phyloP scores from a whole-genome alignment of 2,113 vertebrate genomes.

The Sturnira hondurensis region DNA sequence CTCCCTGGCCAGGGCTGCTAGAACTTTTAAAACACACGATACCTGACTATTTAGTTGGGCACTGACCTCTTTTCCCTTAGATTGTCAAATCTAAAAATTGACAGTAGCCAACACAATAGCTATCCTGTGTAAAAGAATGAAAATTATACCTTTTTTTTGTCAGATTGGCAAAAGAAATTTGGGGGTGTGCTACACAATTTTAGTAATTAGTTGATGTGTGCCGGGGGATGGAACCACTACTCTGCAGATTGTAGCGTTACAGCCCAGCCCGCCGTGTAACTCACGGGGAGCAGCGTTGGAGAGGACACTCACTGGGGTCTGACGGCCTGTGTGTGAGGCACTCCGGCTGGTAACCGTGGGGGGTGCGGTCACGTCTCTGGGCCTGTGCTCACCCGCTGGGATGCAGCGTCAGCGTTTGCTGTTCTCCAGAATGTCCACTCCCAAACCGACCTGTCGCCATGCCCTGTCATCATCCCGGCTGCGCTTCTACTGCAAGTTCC shows the following conservation, averaged over 20 bases:
- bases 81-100: no score
- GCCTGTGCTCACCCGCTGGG: neutral
- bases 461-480: neutral
- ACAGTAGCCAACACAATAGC: no score
- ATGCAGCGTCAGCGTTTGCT: neutral
- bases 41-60: no score
- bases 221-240: no score
- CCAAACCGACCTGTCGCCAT: neutral
- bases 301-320: neutral
- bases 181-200: no score
- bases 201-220: no score
- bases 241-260: neutral
- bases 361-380: neutral
- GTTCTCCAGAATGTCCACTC: neutral
- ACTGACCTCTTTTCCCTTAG: no score
- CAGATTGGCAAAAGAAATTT: no score
- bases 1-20: no score
- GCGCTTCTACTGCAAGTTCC: neutral
- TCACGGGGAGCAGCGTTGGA: neutral
- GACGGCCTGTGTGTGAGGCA: neutral
- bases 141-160: no score
- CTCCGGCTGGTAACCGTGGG: neutral
- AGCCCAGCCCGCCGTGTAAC: neutral
- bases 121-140: no score
- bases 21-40: no score